Evolutionary conservation across 2,113 vertebrate species (phyloP).

Genomic region (Nestor notabilis): DNA sequence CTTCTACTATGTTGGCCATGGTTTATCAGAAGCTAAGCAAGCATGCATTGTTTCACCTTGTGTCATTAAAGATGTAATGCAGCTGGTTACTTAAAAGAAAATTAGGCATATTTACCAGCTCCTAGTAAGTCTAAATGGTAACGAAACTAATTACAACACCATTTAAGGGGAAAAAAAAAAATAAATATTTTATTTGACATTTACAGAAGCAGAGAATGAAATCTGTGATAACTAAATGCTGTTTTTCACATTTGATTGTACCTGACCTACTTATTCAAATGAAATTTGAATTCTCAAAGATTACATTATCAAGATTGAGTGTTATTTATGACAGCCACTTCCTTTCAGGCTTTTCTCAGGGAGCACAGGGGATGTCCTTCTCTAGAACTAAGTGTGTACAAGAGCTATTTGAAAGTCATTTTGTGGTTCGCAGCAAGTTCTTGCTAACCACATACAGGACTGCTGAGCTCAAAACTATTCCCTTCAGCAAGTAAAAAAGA

Average conservation of each 20-base stretch:
- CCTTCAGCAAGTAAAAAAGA: not conserved
- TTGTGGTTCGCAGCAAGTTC: not conserved
- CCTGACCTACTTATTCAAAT: not conserved
- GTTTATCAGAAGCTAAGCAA: not conserved
- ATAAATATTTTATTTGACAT: not conserved
- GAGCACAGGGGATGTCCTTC: not conserved
- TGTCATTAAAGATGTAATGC: not conserved
- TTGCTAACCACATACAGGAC: not conserved
- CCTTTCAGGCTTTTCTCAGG: not conserved
- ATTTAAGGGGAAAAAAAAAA: not conserved
- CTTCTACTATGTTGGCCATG: not conserved
- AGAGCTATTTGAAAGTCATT: not conserved
- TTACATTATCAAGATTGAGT: not conserved
- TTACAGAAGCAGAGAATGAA: not conserved
- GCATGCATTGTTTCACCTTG: accelerated
- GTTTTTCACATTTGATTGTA: not conserved
- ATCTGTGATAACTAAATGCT: not conserved
- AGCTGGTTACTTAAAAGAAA: not conserved
- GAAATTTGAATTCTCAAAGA: not conserved
- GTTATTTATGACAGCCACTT: not conserved
- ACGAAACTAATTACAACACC: not conserved
- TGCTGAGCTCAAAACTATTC: not conserved
- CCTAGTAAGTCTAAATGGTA: not conserved
- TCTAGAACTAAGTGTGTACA: not conserved
- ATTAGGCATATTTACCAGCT: not conserved